These are phyloP conservation scores for Pelecanoides urinatrix DNA, from an alignment of 2,113 vertebrate species.

Conservation along the genomic window DNA sequence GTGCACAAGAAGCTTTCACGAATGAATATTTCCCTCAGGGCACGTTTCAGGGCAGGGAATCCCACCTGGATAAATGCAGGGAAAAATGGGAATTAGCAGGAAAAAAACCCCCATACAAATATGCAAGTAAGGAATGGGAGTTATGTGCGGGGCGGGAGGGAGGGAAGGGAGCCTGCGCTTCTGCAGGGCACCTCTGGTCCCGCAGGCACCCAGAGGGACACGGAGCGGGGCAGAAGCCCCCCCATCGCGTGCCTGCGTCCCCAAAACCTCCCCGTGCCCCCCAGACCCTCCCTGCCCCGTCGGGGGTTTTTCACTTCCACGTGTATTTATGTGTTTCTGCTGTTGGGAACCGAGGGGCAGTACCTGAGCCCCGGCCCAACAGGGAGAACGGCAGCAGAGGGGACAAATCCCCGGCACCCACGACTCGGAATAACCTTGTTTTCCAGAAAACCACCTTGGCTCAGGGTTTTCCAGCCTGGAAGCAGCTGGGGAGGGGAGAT, in stretches of 20 bases:
- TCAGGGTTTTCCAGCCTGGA: neutral
- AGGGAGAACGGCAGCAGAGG: neutral
- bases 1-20: neutral
- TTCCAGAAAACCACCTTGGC: neutral
- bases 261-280: neutral
- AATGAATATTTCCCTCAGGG: neutral
- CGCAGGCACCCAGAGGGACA: neutral
- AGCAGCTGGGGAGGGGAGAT: neutral
- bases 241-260: accelerated
- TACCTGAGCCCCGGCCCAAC: accelerated
- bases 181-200: neutral
- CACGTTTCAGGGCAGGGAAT: neutral
- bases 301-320: accelerated
- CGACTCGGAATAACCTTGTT: accelerated
- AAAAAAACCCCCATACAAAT: no score
- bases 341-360: accelerated
- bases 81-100: neutral
- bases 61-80: neutral
- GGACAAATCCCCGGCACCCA: neutral
- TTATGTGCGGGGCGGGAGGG: neutral
- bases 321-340: neutral
- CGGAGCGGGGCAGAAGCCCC: neutral
- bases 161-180: neutral
- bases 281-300: neutral
- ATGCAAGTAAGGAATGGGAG: neutral